phyloP scores from a whole-genome alignment of 2,797 vertebrate species.

The Pseudomugil gertrudae region DNA sequence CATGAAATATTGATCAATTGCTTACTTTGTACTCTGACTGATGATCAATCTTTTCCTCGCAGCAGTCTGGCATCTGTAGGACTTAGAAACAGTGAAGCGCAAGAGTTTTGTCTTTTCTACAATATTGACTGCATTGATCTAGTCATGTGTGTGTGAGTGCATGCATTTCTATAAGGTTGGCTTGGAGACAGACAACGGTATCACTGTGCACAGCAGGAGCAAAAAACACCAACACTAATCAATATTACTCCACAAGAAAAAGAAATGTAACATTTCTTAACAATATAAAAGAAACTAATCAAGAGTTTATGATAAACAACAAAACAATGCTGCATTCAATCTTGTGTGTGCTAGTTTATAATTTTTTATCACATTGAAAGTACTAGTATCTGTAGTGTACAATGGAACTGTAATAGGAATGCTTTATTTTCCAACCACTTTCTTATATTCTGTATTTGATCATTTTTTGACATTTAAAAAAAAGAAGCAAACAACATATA shows the following conservation, averaged over 20 bases:
- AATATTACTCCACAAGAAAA: too few relatives aligned
- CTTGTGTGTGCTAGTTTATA: neutral
- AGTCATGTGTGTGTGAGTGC: constrained; percentile 17
- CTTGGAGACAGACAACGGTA: neutral
- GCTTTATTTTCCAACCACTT: neutral
- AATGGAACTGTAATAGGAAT: neutral
- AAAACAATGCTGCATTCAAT: neutral
- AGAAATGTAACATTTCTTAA: neutral
- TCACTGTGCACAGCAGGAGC: neutral
- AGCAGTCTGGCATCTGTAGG: constrained; percentile 4
- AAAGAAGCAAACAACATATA: too few relatives aligned
- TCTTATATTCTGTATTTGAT: neutral
- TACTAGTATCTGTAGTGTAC: neutral
- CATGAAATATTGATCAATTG: constrained; percentile 7
- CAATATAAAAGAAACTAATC: neutral
- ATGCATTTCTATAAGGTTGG: constrained; percentile 7
- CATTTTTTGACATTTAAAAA: neutral
- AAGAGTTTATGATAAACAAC: neutral
- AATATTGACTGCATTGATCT: constrained; percentile 9
- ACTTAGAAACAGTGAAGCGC: constrained; percentile 9
- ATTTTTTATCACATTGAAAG: too few relatives aligned
- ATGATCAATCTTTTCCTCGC: constrained; percentile 7
- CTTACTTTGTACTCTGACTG: constrained; percentile 14
- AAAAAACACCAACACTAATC: neutral
- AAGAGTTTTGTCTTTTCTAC: constrained; percentile 2